phyloP scores from a whole-genome alignment of 2,113 vertebrate genomes.

The Tauraco erythrolophus region DNA sequence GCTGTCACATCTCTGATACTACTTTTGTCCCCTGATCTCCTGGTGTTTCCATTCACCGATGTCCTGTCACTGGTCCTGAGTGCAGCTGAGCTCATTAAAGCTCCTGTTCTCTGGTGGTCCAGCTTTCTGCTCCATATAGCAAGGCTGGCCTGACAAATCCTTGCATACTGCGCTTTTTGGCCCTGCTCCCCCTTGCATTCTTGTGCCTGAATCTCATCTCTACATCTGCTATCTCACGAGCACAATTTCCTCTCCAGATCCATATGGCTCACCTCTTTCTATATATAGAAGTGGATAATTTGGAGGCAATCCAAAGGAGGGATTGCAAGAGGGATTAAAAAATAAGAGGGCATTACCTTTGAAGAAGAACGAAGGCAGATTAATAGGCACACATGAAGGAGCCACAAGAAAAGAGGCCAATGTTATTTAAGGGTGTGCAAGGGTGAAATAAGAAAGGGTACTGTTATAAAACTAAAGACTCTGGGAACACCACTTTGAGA shows the following conservation, averaged over 20 bases:
- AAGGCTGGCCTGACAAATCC: constrained; percentile 4
- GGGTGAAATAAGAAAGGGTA: background rate
- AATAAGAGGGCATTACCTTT: background rate
- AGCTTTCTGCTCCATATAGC: background rate
- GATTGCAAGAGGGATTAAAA: background rate
- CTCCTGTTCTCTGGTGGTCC: background rate
- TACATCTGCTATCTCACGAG: background rate
- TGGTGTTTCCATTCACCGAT: background rate
- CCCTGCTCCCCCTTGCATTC: background rate
- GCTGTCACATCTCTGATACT: background rate
- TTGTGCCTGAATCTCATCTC: background rate
- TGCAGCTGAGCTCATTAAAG: background rate
- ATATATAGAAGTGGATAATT: background rate
- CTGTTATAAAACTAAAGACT: background rate
- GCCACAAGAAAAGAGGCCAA: background rate
- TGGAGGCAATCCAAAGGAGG: constrained; percentile 19
- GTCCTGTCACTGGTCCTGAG: background rate
- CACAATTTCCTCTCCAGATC: constrained; percentile 29
- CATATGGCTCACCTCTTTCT: constrained; percentile 16
- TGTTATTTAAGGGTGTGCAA: background rate
- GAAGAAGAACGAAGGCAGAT: background rate
- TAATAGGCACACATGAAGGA: background rate
- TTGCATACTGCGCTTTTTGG: background rate
- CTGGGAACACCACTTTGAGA: background rate
- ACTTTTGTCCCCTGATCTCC: background rate